Evolutionary conservation across 2,113 vertebrate species (phyloP).

Genomic region (Melanerpes aurifrons): DNA sequence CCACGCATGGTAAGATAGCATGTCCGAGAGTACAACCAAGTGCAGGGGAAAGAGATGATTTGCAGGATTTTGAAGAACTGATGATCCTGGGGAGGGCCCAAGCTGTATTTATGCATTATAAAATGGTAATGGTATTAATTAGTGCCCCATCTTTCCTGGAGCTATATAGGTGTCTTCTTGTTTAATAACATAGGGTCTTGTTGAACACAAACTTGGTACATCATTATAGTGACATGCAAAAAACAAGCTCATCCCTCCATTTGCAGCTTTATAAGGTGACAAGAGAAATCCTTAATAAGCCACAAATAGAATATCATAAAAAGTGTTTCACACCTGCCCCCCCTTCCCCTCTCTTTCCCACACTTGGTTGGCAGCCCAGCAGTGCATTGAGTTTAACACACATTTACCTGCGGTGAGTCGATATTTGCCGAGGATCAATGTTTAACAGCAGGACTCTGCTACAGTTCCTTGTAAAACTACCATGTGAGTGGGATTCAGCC

Average conservation of each 20-base stretch:
- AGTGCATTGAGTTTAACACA: neutral
- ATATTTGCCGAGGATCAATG: constrained; percentile 24
- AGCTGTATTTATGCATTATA: neutral
- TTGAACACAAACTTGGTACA: neutral
- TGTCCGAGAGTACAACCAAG: neutral
- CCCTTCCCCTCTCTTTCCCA: neutral
- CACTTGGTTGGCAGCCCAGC: constrained; percentile 14
- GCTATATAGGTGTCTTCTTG: neutral
- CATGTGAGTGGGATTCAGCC: neutral
- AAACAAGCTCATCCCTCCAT: neutral
- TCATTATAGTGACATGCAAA: neutral
- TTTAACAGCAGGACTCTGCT: neutral
- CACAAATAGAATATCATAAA: neutral
- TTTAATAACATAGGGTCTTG: neutral
- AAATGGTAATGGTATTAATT: neutral
- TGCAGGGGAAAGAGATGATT: neutral
- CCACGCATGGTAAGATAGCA: fast-evolving
- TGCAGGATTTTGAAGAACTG: neutral
- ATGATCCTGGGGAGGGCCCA: neutral
- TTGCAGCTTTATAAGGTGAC: constrained; percentile 42
- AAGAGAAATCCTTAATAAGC: constrained; percentile 28
- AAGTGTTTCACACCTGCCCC: constrained; percentile 7
- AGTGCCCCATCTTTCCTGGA: neutral
- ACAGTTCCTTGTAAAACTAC: neutral
- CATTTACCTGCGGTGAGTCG: neutral